Percentiles rank a stretch among this genome's conserved stretches.
Evolutionary conservation across 2,888 invertebrate genomes (phyloP).

Genomic region (Drosophila sordidapex): DNA sequence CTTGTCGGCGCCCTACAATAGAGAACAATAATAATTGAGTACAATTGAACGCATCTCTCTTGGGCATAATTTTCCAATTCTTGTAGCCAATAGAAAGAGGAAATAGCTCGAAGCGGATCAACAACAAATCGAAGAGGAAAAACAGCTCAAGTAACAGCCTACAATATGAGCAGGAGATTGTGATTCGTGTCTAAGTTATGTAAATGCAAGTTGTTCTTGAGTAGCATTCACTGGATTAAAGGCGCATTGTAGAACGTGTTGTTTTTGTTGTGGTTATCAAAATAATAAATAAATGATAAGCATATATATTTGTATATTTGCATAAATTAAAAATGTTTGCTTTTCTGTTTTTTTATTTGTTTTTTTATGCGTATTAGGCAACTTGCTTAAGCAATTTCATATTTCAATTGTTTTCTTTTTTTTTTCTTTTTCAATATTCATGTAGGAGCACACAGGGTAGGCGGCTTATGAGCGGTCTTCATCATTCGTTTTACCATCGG

Average conservation of each 20-base stretch:
- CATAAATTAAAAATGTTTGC: slow-evolving; percentile 14
- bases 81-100: slow-evolving; percentile 56
- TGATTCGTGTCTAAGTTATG: slow-evolving; percentile 45
- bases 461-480: slow-evolving; percentile 85
- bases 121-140: slow-evolving; percentile 79
- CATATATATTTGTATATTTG: slow-evolving; percentile 18
- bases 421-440: slow-evolving; percentile 28
- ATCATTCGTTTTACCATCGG: slow-evolving; percentile 78
- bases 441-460: slow-evolving; percentile 85
- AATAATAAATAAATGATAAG: slow-evolving; percentile 32
- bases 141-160: slow-evolving; percentile 80
- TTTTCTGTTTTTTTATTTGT: slow-evolving; percentile 4
- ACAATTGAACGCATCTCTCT: neutral
- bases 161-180: slow-evolving; percentile 65
- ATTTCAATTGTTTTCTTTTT: slow-evolving; percentile 5
- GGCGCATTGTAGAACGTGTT: slow-evolving; percentile 59
- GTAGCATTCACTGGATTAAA: slow-evolving; percentile 53
- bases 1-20: slow-evolving; percentile 86
- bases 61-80: slow-evolving; percentile 13
- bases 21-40: slow-evolving; percentile 4
- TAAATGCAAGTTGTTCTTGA: slow-evolving; percentile 38
- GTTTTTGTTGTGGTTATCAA: slow-evolving; percentile 33
- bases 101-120: slow-evolving; percentile 64
- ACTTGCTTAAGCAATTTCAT: slow-evolving; percentile 54
- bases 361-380: slow-evolving; percentile 46